Conservation (phyloP, 2,113 vertebrate species). For the Thinocorus orbignyianus region DNA sequence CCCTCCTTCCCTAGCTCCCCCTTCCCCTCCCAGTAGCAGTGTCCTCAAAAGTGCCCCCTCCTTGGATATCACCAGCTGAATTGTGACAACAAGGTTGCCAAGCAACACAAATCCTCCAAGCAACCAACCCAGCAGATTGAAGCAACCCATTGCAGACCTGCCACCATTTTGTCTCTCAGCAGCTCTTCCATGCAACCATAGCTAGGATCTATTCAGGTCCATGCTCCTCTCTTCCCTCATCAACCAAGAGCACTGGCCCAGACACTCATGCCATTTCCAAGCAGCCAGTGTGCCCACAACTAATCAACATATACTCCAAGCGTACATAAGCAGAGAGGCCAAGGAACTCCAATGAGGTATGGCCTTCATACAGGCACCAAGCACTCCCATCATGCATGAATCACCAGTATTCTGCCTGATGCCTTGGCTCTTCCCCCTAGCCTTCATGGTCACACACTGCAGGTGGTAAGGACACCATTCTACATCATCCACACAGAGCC, state of each 20-base stretch:
- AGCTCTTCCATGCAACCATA: background rate
- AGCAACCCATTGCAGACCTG: background rate
- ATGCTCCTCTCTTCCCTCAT: background rate
- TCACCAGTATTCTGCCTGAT: background rate
- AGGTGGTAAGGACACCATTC: background rate
- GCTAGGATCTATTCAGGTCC: background rate
- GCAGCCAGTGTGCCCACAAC: background rate
- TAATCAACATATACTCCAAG: background rate
- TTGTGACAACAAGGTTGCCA: background rate
- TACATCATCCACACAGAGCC: background rate
- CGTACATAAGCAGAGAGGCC: background rate
- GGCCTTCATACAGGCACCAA: background rate
- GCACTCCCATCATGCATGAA: background rate
- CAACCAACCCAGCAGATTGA: background rate
- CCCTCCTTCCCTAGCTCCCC: background rate
- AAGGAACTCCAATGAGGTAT: background rate
- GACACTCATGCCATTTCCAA: background rate
- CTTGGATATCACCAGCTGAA: background rate
- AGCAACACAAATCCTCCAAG: slow-evolving; percentile 3
- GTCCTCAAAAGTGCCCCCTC: background rate
- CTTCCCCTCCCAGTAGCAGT: background rate
- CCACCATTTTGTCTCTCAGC: background rate
- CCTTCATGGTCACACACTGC: background rate
- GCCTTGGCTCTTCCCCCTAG: background rate
- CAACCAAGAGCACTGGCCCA: background rate